phyloP scores from a whole-genome alignment of 2,113 vertebrate genomes.

The Ceyx melanurus region DNA sequence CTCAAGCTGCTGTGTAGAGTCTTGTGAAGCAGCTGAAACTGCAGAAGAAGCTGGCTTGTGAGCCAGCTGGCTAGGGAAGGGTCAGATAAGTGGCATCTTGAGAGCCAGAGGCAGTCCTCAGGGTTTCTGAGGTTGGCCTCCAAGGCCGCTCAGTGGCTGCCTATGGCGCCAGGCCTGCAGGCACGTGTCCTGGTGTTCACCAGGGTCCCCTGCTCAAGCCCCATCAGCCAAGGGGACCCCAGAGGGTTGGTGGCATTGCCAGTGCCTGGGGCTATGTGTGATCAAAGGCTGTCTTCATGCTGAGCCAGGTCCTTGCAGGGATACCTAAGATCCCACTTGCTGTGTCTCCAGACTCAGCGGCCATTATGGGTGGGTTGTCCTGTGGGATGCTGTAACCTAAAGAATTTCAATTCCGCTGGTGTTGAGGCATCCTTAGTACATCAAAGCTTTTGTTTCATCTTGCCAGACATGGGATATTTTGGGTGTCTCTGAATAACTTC shows the following conservation, averaged over 20 bases:
- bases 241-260: not conserved
- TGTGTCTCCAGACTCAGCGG: not conserved
- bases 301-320: not conserved
- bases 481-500: not conserved
- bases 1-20: not conserved
- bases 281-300: not conserved
- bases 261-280: fast-evolving
- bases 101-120: not conserved
- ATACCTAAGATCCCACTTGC: not conserved
- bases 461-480: not conserved
- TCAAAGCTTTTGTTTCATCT: slow-evolving; percentile 14
- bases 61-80: not conserved
- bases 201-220: not conserved
- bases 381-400: not conserved
- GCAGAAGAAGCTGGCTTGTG: not conserved
- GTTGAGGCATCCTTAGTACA: not conserved
- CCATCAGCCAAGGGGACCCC: not conserved
- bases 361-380: not conserved
- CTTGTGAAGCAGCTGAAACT: not conserved
- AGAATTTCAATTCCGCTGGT: not conserved
- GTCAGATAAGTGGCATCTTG: not conserved
- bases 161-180: not conserved
- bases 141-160: not conserved
- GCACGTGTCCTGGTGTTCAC: not conserved
- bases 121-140: not conserved